Evolutionary conservation across 1,140 invertebrate species (phyloP), one percentile per base, ranked within the genome.

Genomic region (Apis dorsata): DNA sequence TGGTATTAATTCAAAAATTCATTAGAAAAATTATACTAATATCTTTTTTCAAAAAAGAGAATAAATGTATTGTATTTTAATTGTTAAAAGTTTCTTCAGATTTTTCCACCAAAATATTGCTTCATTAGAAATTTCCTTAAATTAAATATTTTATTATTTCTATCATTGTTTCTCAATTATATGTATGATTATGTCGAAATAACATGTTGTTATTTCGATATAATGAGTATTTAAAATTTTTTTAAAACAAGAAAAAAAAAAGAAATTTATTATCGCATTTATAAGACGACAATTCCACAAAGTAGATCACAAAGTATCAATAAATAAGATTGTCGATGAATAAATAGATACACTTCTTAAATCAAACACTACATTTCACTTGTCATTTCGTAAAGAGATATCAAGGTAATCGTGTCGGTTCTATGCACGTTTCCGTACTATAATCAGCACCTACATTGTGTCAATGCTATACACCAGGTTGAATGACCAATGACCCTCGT

Each of bases 381-480:
- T 62, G 24, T 17, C 49, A 21, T 53, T 19, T 68, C 10, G 10
- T n/a, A 53, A 60, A 21, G 28, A 73, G 53, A 57, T 28, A 81
- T 65, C 71, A 81, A 75, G 79, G 71, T 81, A 66, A 81, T 81
- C 71, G 66, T 57, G 79, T 49, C 60, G 57, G 62, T 13, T 28
- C 21, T 4, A 12, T 7, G 53, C 17, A 66, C 10, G 34, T 75
- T 66, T 66, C 79, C 79, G 68, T 79, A 59, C 83, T 86, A 86
- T 83, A 79, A 83, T 90, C 89, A 86, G 86, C 84, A 88, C 76
- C 76, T 86, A 77, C 81, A 70, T 74, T 53, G 85, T 86, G 85
- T 77, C 87, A 84, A 78, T 88, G 87, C 87, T 85, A 7, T 44
- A 86, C 81, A 70, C 51, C 68, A 87, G 70, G 60, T 79, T 68